phyloP scores from a whole-genome alignment of 2,113 vertebrate species.

The Callithrix jacchus region DNA sequence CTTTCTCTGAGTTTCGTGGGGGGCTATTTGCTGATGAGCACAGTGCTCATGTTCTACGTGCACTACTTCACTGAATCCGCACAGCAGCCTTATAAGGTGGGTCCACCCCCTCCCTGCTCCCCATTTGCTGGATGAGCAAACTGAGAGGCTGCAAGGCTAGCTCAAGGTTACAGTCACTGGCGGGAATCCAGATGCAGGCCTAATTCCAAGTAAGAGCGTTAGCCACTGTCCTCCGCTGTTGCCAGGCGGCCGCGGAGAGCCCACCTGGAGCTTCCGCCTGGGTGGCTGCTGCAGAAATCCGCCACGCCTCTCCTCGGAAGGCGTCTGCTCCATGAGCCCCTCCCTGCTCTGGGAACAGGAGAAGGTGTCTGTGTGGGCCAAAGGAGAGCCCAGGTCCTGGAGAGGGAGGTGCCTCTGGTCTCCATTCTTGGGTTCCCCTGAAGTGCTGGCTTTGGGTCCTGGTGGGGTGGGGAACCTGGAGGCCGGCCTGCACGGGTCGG shows the following conservation, averaged over 20 bases:
- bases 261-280: neutral
- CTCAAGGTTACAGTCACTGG: neutral
- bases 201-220: neutral
- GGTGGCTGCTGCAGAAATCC: neutral
- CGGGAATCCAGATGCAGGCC: neutral
- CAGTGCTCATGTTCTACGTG: neutral
- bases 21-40: neutral
- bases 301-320: neutral
- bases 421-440: constrained; percentile 70
- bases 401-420: constrained; percentile 45
- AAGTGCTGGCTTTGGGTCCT: constrained; percentile 70
- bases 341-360: constrained; percentile 60
- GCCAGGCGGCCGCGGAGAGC: neutral
- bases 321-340: constrained; percentile 28
- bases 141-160: constrained; percentile 16
- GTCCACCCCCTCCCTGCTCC: neutral
- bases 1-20: neutral
- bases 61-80: neutral
- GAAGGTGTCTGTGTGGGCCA: constrained; percentile 70
- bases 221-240: neutral
- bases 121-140: constrained; percentile 36
- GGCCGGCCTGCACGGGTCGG: constrained; percentile 62
- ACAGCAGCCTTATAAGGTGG: neutral
- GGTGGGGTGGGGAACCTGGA: neutral
- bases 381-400: constrained; percentile 64